A percentile compares a stretch with the other conserved stretches of the same genome.
Evolutionary conservation across 2,888 invertebrate genomes (phyloP).

Genomic region (Microctonus hyperodae): DNA sequence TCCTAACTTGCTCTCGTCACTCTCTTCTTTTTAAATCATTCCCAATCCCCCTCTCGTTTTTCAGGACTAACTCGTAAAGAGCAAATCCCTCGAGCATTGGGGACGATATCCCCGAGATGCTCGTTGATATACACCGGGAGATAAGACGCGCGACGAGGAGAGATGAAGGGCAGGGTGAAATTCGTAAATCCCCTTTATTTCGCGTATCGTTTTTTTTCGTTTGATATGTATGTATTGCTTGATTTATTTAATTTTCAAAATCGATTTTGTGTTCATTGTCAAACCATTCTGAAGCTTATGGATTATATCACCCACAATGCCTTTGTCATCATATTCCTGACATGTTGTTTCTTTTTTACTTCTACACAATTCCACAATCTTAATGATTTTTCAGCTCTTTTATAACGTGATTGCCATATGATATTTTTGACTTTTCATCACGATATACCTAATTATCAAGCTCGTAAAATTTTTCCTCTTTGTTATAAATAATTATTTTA

Average conservation of each 20-base stretch:
- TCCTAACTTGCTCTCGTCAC: conserved; percentile 23
- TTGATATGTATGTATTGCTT: conserved; percentile 33
- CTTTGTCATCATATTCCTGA: background rate
- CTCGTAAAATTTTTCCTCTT: too few species aligned
- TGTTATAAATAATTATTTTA: too few species aligned
- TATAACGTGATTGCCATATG: too few species aligned
- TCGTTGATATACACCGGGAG: conserved; percentile 49
- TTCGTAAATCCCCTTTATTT: conserved; percentile 3
- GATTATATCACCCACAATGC: conserved; percentile 21
- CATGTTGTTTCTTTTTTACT: background rate
- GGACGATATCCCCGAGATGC: conserved; percentile 48
- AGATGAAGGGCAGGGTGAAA: background rate
- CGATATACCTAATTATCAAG: too few species aligned
- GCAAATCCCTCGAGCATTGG: conserved; percentile 45
- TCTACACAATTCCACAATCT: background rate
- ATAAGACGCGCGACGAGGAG: conserved; percentile 39
- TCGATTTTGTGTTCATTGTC: conserved; percentile 40
- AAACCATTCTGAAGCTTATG: conserved; percentile 29
- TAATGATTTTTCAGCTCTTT: too few species aligned
- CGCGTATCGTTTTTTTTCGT: conserved; percentile 21
- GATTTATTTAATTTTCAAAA: conserved; percentile 57
- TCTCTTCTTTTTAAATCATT: background rate
- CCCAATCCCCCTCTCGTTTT: conserved; percentile 38
- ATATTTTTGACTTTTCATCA: too few species aligned
- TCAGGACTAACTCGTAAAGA: conserved; percentile 44